Evolutionary conservation across 2,888 invertebrate genomes (phyloP).

Genomic region (Trichopria drosophilae): DNA sequence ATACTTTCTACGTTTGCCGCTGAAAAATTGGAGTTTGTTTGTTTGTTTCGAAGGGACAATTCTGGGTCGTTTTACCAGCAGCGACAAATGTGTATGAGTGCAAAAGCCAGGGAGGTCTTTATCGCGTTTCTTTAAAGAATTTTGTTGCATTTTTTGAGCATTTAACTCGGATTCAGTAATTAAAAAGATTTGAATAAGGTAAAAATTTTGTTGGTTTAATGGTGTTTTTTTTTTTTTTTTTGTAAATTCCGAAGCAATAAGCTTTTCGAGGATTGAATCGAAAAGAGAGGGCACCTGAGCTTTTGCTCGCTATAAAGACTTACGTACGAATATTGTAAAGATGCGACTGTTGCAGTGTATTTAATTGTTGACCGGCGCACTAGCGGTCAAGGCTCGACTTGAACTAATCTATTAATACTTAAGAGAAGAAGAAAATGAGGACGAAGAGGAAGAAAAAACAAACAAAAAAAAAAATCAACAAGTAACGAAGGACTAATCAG

Average conservation of each 20-base stretch:
- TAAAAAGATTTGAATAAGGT: no score
- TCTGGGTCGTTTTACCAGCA: constrained; percentile 52
- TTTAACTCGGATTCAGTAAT: constrained; percentile 48
- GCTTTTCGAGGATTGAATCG: constrained; percentile 38
- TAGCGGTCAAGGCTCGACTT: constrained; percentile 51
- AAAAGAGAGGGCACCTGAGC: constrained; percentile 49
- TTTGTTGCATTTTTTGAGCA: constrained; percentile 46
- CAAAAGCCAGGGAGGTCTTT: constrained; percentile 42
- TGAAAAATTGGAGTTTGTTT: background rate
- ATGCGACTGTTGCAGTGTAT: constrained; percentile 55
- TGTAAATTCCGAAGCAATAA: no score
- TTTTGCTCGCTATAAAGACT: constrained; percentile 55
- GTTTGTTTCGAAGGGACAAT: background rate
- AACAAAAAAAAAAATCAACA: constrained; percentile 47
- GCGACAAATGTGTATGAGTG: constrained; percentile 54
- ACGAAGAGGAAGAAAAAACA: constrained; percentile 42
- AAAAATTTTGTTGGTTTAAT: no score
- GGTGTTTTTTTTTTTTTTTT: no score
- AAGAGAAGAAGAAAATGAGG: constrained; percentile 44
- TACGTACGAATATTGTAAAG: constrained; percentile 55
- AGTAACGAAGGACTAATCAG: constrained; percentile 54
- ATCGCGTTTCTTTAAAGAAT: constrained; percentile 42
- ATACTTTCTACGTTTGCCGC: background rate
- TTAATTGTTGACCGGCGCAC: constrained; percentile 47
- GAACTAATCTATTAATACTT: constrained; percentile 52